Base-by-base conservation (phyloP, 35 echinoderm and acorn worm genomes). In the Anneissia japonica region DNA sequence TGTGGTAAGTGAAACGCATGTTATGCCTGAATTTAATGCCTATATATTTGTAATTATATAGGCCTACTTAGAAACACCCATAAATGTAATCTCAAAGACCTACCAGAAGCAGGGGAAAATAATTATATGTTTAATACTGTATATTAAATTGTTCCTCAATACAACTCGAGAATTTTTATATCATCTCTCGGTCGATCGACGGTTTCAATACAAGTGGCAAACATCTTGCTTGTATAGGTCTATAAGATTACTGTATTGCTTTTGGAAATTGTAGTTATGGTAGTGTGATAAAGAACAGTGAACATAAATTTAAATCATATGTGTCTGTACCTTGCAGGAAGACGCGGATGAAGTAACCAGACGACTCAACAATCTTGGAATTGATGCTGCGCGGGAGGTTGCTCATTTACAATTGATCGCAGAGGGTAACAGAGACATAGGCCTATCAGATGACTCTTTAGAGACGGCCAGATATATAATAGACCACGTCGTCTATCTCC, bases 401-500 rank as follows among this genome's bases (percentile, higher is more conserved):
- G 76, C 82, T 4, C 36, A 84, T 43, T 36, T 90, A 28, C 74
- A 85, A 32, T 74, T 90, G 21, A 85, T 90, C 26, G 81, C 46
- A 39, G 55, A 88, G 0, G 35, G 23, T 40, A 34, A 84, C 73
- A 11, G 31, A 34, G 23, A 19, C 38, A 29, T 37, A 64, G 26
- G 10, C 5, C 21, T 16, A 16, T 4, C 51, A 64, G 51, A 40
- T 13, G 26, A 84, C 75, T 77, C 73, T 36, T 92, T 92, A 31
- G 40, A 89, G 35, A 92, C 91, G 36, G 88, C 96, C 37, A 82
- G 74, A n/a, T 91, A 93, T 40, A 72, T 99, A 29, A 86, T 91
- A 0, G 92, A 94, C 30, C 89, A 91, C 41, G 84, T 99, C 19
- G 83, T 99, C n/a, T 99, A 94, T 74, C 80, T 99, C 0, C 96